Conservation (phyloP, 2,888 invertebrate species). For the Drosophila merina region DNA sequence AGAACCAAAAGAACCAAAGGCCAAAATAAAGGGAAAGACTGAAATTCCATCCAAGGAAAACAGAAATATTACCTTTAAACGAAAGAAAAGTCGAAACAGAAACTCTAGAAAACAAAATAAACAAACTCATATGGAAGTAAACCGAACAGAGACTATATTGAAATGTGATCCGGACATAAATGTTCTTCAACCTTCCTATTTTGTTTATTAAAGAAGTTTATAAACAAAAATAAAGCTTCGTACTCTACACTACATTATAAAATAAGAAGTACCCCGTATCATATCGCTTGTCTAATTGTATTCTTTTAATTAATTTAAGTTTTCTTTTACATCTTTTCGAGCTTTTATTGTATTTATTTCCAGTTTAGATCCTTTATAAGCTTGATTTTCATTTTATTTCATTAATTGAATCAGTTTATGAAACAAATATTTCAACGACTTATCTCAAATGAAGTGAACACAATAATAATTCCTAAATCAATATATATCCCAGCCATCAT, state of each 20-base stretch:
- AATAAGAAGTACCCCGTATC: too few species aligned
- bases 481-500: neutral
- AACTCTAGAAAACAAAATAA: neutral
- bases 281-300: too few species aligned
- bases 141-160: neutral
- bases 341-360: too few species aligned
- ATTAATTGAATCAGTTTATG: slow-evolving; percentile 16
- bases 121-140: neutral
- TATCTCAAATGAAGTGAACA: slow-evolving; percentile 7
- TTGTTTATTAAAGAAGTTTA: neutral
- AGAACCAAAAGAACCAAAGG: neutral
- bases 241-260: neutral
- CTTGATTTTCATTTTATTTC: slow-evolving; percentile 14
- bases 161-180: neutral
- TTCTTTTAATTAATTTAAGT: too few species aligned
- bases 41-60: too few species aligned
- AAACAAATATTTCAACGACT: slow-evolving; percentile 1
- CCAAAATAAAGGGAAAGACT: neutral
- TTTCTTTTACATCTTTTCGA: too few species aligned
- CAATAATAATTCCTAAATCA: slow-evolving; percentile 31
- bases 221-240: neutral
- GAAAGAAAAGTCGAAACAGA: neutral
- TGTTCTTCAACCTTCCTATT: neutral
- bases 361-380: neutral
- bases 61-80: slow-evolving; percentile 5